phyloP scores from a whole-genome alignment of 2,113 vertebrate species.

The Dinomys branickii region DNA sequence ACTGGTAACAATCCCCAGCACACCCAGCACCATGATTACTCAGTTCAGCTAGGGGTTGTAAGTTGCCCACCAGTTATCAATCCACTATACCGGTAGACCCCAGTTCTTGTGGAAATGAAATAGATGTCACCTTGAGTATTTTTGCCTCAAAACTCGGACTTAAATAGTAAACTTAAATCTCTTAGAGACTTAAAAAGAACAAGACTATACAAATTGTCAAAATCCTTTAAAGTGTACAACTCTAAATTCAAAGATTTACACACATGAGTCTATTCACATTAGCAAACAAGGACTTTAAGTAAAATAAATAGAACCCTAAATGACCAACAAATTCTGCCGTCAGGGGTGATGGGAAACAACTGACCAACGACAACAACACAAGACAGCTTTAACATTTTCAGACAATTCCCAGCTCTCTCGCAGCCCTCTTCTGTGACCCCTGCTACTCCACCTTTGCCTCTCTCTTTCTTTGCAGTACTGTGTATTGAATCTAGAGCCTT shows the following conservation, averaged over 20 bases:
- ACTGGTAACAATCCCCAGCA: too few relatives aligned
- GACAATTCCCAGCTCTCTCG: background rate
- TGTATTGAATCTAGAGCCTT: background rate
- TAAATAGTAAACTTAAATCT: conserved; percentile 16
- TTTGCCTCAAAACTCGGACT: conserved; percentile 22
- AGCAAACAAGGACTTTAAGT: background rate
- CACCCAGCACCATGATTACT: too few relatives aligned
- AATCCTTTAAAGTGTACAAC: background rate
- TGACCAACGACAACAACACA: background rate
- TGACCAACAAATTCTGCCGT: background rate
- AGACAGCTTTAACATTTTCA: background rate
- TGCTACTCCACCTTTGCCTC: background rate
- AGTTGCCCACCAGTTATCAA: too few relatives aligned
- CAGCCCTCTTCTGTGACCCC: background rate
- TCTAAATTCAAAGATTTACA: background rate
- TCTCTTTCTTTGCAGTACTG: background rate
- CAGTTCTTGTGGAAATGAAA: conserved; percentile 20
- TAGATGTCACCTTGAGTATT: conserved; percentile 15
- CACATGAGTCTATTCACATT: background rate
- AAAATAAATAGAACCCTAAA: too few relatives aligned
- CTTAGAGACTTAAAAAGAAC: background rate
- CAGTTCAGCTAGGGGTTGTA: too few relatives aligned
- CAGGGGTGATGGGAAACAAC: background rate
- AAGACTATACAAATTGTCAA: too few relatives aligned
- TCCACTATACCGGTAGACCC: too few relatives aligned